Base-by-base conservation (phyloP, 1,140 invertebrate species). In the Globodera rostochiensis region DNA sequence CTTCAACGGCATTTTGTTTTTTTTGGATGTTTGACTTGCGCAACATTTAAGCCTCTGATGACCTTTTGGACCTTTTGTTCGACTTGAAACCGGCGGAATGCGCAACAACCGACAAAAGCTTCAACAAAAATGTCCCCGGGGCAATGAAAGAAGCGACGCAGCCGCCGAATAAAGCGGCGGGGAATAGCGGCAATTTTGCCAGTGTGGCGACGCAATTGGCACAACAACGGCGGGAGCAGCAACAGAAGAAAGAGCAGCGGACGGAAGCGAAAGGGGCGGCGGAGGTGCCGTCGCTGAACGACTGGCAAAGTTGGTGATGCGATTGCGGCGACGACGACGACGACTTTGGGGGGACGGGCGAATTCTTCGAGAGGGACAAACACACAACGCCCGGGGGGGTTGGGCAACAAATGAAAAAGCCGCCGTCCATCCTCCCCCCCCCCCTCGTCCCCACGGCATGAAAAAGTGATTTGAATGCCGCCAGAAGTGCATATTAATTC, bases 301-400 rank as follows among this genome's bases (percentile, higher is more conserved):
- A 78, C 66, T 78, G 76, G 76, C 76, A 78, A 78, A 67, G 64
- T 78, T 78, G 76, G 76, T 78, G 70, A 78, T 1, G 25, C 36
- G 36, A 36, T 36, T 36, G 36, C 36, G 36, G 36, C 36, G 36
- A 1, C 36, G 36, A 36, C 36, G 36, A 36, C 36, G 36, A 3
- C 36, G 36, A 2, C 25, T 0, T 25, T 25, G 36, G 36, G 36
- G 36, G 36, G 53, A 15, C 13, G 21, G 11, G 21, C 4, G 71
- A n/a, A 19, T 73, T 19, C n/a, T 73, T 25, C 36, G 36, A 36
- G 36, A 36, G 36, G 36, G 36, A 36, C 36, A 36, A 3, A 36
- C 36, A 36, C 36, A 36, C 36, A 36, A 36, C 36, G 36, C 36
- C 36, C 36, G 36, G 36, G 36, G 36, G 36, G 36, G 36, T 36